These are phyloP conservation scores for Chaunax sp. DNA, from an alignment of 2,797 vertebrate species.

Conservation along the genomic window DNA sequence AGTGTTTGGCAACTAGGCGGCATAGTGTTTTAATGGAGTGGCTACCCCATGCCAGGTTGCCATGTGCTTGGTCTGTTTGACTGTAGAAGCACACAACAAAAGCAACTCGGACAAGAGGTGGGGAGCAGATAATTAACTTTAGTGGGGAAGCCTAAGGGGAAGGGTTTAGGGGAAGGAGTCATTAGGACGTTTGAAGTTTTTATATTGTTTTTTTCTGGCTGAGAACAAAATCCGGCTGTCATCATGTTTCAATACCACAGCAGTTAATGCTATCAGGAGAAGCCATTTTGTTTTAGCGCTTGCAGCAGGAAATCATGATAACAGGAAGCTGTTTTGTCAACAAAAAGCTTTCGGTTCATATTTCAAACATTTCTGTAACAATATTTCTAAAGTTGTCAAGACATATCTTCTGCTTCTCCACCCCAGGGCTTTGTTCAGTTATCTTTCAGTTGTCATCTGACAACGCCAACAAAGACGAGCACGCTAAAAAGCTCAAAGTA, in stretches of 20 bases:
- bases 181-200: slow-evolving; percentile 33
- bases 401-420: background rate
- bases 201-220: slow-evolving; percentile 12
- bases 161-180: slow-evolving; percentile 47
- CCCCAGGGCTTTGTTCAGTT: background rate
- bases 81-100: slow-evolving; percentile 69
- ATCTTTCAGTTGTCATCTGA: slow-evolving; percentile 33
- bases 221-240: slow-evolving; percentile 39
- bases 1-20: slow-evolving; percentile 82
- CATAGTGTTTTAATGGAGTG: slow-evolving; percentile 79
- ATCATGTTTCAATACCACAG: slow-evolving; percentile 39
- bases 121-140: slow-evolving; percentile 78
- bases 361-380: slow-evolving; percentile 10
- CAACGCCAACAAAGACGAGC: slow-evolving; percentile 40
- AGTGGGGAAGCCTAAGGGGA: slow-evolving; percentile 56
- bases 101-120: slow-evolving; percentile 57
- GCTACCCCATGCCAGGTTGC: slow-evolving; percentile 73
- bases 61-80: slow-evolving; percentile 72
- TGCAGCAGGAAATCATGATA: slow-evolving; percentile 8
- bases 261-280: slow-evolving; percentile 15
- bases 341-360: slow-evolving; percentile 11
- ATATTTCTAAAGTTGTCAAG: slow-evolving; percentile 4
- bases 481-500: slow-evolving; percentile 53
- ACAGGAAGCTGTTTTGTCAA: slow-evolving; percentile 10
- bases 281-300: slow-evolving; percentile 45